Base-by-base conservation (phyloP, 35 echinoderm and acorn worm species). In the Heliocidaris tuberculata region DNA sequence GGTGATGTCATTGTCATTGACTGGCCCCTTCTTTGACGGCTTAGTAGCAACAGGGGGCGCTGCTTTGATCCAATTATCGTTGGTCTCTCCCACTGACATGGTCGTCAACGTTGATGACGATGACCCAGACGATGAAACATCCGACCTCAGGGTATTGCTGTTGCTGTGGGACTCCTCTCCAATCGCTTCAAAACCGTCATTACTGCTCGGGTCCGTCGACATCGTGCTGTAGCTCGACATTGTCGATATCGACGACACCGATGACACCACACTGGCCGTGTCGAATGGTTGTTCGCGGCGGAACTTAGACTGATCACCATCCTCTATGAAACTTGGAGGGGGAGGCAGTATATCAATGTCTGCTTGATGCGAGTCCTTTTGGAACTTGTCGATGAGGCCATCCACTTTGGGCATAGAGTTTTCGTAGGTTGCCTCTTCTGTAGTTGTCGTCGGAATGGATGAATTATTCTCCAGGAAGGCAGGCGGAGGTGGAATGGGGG, bases 131-230 rank as follows among this genome's bases (percentile, higher is more conserved):
- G 93, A 91, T 49, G 97, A 98, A 42, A 60, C 90, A 15, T 93
- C 85, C 1, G 96, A 97, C 86, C 96, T 95, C 31, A 94, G 59
- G 12, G 95, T 95, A 85, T 95, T 96, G 70, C 94, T 95, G 29
- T 92, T 98, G 31, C 50, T 94, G 10, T 48, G 94, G 0, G 50
- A 89, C 52, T 96, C 95, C 31, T 98, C 97, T 19, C 93, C 91
- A 16, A 65, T 93, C 27, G 86, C 56, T 30, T 96, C 96, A 94
- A 94, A 95, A 92, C 94, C 93, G 49, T 96, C 96, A 24, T 35
- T 96, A 86, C 94, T 96, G 86, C 97, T 98, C 31, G 97, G 96
- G 42, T 98, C 97, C 8, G 97, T 98, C 19, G 96, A 96, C 97
- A 98, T 96, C 5, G 95, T 97, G 30, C 92, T 94, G 48, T 94